These are phyloP conservation scores for Corythucha ciliata DNA, from an alignment of 2,888 invertebrate genomes.

Conservation along the genomic window DNA sequence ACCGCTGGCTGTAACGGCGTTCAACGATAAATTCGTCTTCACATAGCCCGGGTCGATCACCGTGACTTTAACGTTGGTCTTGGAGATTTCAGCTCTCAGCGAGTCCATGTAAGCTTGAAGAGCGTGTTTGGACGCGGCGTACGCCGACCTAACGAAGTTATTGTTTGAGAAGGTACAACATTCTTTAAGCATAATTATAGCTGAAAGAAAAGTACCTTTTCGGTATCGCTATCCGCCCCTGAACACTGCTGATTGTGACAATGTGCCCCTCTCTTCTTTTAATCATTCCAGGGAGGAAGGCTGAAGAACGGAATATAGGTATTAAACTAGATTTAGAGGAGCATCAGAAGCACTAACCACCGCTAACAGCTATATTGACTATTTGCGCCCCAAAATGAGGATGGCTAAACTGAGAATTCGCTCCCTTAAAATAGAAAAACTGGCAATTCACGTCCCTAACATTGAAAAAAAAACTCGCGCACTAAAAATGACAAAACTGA, in stretches of 20 bases:
- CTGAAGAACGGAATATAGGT: constrained; percentile 44
- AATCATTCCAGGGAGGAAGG: constrained; percentile 73
- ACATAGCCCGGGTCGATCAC: constrained; percentile 87
- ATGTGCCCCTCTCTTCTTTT: constrained; percentile 65
- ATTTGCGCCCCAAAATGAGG: not conserved
- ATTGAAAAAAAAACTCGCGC: no score
- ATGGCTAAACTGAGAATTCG: not conserved
- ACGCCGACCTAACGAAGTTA: constrained; percentile 56
- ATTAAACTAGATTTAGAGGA: no score
- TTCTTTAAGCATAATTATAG: not conserved
- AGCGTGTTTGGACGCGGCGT: constrained; percentile 91
- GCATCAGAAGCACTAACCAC: no score
- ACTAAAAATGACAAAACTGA: no score
- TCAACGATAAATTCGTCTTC: constrained; percentile 79
- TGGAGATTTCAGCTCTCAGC: constrained; percentile 74
- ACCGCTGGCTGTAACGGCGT: constrained; percentile 80
- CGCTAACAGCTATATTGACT: not conserved
- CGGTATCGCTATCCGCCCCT: constrained; percentile 85
- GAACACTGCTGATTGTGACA: constrained; percentile 83
- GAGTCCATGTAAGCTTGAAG: constrained; percentile 88
- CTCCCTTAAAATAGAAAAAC: no score
- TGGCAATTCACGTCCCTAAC: no score
- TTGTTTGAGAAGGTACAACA: not conserved
- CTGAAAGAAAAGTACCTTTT: constrained; percentile 46
- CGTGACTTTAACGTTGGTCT: constrained; percentile 69